These are phyloP conservation scores for Bolinopsis microptera DNA, from an alignment of 37 sponge, comb jelly and placozoan genomes.

Conservation along the genomic window DNA sequence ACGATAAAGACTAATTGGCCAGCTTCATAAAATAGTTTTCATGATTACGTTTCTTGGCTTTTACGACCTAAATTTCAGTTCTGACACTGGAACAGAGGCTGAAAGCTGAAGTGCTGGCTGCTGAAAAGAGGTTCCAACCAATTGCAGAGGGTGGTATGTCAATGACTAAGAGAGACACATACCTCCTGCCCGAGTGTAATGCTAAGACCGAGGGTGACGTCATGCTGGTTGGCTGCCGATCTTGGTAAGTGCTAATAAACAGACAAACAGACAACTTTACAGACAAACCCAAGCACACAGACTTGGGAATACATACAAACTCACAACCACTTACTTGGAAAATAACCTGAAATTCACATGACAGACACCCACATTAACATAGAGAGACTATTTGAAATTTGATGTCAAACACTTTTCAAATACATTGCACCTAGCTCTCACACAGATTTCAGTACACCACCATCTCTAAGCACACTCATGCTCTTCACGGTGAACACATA, in stretches of 20 bases:
- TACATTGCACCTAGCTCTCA: too few relatives aligned
- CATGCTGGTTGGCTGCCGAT: conserved; percentile 9
- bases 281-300: neutral
- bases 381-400: too few relatives aligned
- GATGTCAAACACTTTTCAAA: too few relatives aligned
- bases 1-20: too few relatives aligned
- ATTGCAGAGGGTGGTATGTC: neutral
- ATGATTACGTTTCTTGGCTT: too few relatives aligned
- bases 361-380: too few relatives aligned
- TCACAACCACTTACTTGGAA: too few relatives aligned
- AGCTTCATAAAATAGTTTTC: too few relatives aligned
- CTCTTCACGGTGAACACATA: too few relatives aligned
- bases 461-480: too few relatives aligned
- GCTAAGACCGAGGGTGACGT: neutral
- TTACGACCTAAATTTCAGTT: conserved; percentile 14
- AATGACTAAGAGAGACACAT: neutral
- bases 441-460: too few relatives aligned
- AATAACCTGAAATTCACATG: too few relatives aligned
- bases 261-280: neutral
- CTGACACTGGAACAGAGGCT: neutral
- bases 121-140: neutral
- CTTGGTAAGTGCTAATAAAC: conserved; percentile 9
- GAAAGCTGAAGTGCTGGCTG: conserved; percentile 35
- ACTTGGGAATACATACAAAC: neutral
- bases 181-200: conserved; percentile 4